Conservation (phyloP, 2,113 vertebrate genomes). For the Alethe castanea region DNA sequence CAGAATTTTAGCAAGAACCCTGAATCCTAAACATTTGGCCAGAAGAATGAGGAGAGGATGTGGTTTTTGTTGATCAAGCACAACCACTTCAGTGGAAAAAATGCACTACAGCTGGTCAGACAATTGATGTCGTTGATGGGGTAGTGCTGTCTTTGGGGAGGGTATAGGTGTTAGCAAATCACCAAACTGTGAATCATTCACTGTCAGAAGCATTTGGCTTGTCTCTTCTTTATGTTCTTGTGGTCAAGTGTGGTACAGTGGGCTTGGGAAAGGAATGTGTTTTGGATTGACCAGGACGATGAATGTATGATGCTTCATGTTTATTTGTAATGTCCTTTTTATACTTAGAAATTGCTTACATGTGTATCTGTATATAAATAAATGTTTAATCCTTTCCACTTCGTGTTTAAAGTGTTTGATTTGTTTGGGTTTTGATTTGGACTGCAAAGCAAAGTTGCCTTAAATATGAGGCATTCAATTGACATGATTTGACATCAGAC, state of each 20-base stretch:
- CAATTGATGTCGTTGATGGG: neutral
- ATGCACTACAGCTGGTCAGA: neutral
- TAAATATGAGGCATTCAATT: neutral
- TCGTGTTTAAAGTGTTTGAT: neutral
- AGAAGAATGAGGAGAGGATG: neutral
- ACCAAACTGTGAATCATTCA: slow-evolving; percentile 40
- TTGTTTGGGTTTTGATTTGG: neutral
- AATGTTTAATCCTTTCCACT: slow-evolving; percentile 71
- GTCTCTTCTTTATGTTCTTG: slow-evolving; percentile 41
- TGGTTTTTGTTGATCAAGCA: slow-evolving; percentile 24
- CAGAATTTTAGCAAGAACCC: slow-evolving; percentile 1
- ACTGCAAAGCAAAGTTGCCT: neutral
- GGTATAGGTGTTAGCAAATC: slow-evolving; percentile 15
- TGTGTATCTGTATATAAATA: slow-evolving; percentile 75
- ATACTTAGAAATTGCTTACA: slow-evolving; percentile 65
- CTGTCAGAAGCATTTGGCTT: slow-evolving; percentile 15
- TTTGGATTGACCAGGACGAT: slow-evolving; percentile 60
- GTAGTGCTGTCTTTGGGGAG: neutral
- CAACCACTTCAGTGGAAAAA: slow-evolving; percentile 12
- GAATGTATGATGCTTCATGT: slow-evolving; percentile 69
- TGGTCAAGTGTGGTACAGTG: slow-evolving; percentile 56
- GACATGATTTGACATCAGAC: neutral
- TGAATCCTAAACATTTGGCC: neutral
- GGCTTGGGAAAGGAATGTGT: slow-evolving; percentile 63
- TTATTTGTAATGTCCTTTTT: slow-evolving; percentile 71